Base-by-base conservation (phyloP, 2,888 invertebrate species). In the Dorcus hopei region DNA sequence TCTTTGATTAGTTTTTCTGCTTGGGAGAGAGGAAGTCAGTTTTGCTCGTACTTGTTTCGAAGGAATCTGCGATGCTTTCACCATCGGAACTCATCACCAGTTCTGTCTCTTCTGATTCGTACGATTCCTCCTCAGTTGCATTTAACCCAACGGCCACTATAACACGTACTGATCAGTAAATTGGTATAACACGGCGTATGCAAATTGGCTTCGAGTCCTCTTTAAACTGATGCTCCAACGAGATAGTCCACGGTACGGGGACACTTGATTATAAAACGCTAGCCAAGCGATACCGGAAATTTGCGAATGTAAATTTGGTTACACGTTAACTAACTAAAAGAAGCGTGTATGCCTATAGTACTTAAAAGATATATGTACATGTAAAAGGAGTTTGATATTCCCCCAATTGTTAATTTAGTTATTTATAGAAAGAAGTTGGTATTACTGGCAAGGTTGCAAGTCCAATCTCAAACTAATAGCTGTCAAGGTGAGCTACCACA, bases 41-140 rank as follows among this genome's bases (percentile, higher is more conserved):
- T 26, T 4, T 3, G 26, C 3, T 7, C 50, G 50, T 56, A 85
- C 84, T 83, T 67, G 84, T 84, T 78, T 84, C 83, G 69, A 83
- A 82, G 65, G 82, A 79, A 63, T 80, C 79, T 72, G 76, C 74
- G 52, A 75, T 73, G 64, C 80, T 80, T 72, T 83, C 82, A 66
- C 80, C 79, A 64, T 79, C 80, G 57, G 82, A 80, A 72, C 80
- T 82, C 69, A 82, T 78, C 62, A 82, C 76, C 59, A 81, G 76
- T 69, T 83, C 82, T 63, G 81, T 81, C 66, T 81, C 80, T 65
- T 78, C 78, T 60, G 77, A 73, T 69, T 80, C 80, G 56, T 79
- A 74, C 62, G 77, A 75, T 51, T 78, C 78, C 67, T 83, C 82
- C 66, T 81, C 81, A 49, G 82, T 83, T 61, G 79, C 73, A 74